These are phyloP conservation scores for Nomada fabriciana DNA, from an alignment of 2,888 invertebrate species.

Conservation along the genomic window DNA sequence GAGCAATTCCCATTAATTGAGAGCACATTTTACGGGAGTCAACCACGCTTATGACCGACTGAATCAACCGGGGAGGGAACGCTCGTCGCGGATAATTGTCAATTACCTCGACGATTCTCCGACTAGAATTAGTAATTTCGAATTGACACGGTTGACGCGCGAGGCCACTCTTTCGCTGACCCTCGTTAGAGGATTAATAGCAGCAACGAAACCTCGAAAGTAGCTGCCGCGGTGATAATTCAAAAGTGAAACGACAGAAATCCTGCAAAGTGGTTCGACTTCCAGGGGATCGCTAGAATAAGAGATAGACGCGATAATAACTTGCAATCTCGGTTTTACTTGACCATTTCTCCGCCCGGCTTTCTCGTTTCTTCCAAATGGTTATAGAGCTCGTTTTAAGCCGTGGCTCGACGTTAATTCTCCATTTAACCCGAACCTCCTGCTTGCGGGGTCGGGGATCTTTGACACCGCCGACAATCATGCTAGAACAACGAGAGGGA, in stretches of 20 bases:
- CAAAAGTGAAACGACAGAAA: no score
- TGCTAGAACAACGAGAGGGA: constrained; percentile 22
- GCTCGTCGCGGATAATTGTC: constrained; percentile 52
- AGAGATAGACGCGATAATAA: not conserved
- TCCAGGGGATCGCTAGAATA: not conserved
- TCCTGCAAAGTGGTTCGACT: not conserved
- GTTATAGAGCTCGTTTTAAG: constrained; percentile 43
- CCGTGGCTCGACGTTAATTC: constrained; percentile 48
- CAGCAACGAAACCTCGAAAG: no score
- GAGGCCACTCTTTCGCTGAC: not conserved
- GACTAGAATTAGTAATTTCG: constrained; percentile 46
- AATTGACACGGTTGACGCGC: constrained; percentile 54
- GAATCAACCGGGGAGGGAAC: constrained; percentile 8
- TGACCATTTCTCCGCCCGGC: constrained; percentile 26
- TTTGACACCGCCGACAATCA: constrained; percentile 54
- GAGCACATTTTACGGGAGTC: constrained; percentile 36
- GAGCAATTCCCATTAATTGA: constrained; percentile 14
- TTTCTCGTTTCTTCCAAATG: not conserved
- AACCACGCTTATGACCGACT: constrained; percentile 25
- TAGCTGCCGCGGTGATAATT: no score
- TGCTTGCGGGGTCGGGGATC: constrained; percentile 55
- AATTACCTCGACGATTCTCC: constrained; percentile 55
- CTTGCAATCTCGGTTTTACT: constrained; percentile 52
- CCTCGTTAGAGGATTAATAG: no score
- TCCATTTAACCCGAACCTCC: constrained; percentile 56